These are phyloP conservation scores for Solenopsis fugax DNA, from an alignment of 1,140 invertebrate genomes.

Conservation along the genomic window DNA sequence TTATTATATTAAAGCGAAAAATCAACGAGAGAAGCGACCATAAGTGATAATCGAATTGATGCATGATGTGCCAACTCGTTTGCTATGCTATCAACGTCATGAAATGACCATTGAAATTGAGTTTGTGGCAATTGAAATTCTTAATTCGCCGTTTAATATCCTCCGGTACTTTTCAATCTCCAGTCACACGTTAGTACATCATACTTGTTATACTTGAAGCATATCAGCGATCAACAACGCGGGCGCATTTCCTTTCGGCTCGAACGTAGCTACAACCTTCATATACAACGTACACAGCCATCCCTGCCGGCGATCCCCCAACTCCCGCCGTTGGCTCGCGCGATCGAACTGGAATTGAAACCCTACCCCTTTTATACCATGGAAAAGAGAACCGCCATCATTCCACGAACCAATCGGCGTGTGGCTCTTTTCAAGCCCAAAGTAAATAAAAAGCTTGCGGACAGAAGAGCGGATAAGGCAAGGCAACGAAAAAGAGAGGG, in stretches of 20 bases:
- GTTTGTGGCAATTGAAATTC: slow-evolving; percentile 11
- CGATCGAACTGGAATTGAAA: slow-evolving; percentile 63
- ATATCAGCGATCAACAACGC: slow-evolving; percentile 47
- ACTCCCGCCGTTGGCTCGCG: slow-evolving; percentile 20
- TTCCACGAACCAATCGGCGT: slow-evolving; percentile 68
- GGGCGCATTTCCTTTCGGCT: slow-evolving; percentile 44
- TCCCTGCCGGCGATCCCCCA: background rate
- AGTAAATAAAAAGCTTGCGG: slow-evolving; percentile 58
- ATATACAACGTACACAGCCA: slow-evolving; percentile 40
- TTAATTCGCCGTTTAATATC: slow-evolving; percentile 8
- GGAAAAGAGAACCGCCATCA: slow-evolving; percentile 46
- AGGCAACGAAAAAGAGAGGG: background rate
- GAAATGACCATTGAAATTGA: background rate
- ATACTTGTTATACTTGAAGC: slow-evolving; percentile 25
- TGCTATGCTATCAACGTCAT: background rate
- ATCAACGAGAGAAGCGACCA: background rate
- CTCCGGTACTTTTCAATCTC: background rate
- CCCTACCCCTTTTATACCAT: slow-evolving; percentile 66
- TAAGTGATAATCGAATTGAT: background rate
- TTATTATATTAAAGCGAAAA: background rate
- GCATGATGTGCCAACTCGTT: background rate
- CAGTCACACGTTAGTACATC: slow-evolving; percentile 8
- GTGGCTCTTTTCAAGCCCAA: slow-evolving; percentile 44
- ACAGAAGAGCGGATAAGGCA: slow-evolving; percentile 32
- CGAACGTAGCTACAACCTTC: slow-evolving; percentile 35